Base-by-base conservation (phyloP, 1,140 invertebrate species). In the Drosophila rhopaloa region DNA sequence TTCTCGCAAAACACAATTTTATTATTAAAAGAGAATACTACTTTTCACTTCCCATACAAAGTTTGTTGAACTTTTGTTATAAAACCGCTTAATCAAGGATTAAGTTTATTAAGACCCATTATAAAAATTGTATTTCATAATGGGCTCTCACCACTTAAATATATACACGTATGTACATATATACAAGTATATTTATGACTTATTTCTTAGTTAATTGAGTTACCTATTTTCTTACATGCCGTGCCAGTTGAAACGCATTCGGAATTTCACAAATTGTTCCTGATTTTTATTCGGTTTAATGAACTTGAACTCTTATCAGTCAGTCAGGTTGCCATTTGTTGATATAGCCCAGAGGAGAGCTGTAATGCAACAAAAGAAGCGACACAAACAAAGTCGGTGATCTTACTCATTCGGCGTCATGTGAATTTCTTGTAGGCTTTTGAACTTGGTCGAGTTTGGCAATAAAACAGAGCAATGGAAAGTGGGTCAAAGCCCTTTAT, bases 301-400 rank as follows among this genome's bases (percentile, higher is more conserved):
- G 82, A 88, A 86, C 82, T 76, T 76, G 72, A 76, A 67, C 48
- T 83, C 71, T 83, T 88, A 88, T 86, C 82, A 68, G 51, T 76
- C 82, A 59, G 51, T 38, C 48, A 56, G 60, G 46, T 60, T 67
- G 46, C 56, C 51, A 58, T 76, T 84, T 84, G 48, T 56, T 62
- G 54, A 60, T 56, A 76, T 51, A 37, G 40, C 14, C 65, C 47
- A 37, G 65, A 57, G 19, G 41, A 38, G 44, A 71, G 62, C 71
- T 76, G 80, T 83, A 82, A 82, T 82, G 68, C 44, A 82, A 70
- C 76, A 76, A 81, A 59, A 67, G 58, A 81, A 50, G 41, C 56
- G 38, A 24, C 47, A 37, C 58, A 48, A 29, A 63, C 14, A 56
- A 68, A 46, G 70, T 73, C 56, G 70, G 11, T 35, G 70, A 73